Evolutionary conservation across 92 coral and sea anemone species (phyloP).

Genomic region (Paragorgia papillata): DNA sequence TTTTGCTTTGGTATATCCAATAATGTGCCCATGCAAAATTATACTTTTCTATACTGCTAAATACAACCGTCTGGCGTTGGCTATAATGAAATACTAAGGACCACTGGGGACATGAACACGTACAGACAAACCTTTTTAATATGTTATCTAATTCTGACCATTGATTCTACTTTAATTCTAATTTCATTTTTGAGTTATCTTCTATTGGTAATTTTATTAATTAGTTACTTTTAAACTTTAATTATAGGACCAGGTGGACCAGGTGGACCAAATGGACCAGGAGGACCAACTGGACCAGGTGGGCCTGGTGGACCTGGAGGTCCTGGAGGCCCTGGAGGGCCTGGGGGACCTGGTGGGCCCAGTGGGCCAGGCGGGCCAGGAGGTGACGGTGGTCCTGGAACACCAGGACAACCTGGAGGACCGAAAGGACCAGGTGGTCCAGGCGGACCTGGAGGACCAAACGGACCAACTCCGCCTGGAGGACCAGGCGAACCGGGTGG

Average conservation of each 20-base stretch:
- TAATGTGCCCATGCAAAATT: too few species aligned
- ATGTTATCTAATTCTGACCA: too few species aligned
- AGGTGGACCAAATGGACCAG: conserved; percentile 49
- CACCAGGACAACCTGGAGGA: conserved; percentile 21
- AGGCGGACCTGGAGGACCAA: conserved; percentile 37
- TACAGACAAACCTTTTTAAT: too few species aligned
- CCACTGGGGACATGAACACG: too few species aligned
- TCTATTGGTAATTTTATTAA: too few species aligned
- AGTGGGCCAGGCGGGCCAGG: conserved; percentile 76
- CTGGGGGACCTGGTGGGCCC: conserved; percentile 67
- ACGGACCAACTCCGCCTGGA: conserved; percentile 53
- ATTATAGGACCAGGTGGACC: conserved; percentile 43
- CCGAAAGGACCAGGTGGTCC: background rate
- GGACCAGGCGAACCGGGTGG: conserved; percentile 87
- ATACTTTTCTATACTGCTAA: too few species aligned
- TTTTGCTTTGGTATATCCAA: too few species aligned
- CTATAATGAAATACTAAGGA: too few species aligned
- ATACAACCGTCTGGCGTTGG: too few species aligned
- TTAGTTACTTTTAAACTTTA: too few species aligned
- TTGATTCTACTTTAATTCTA: too few species aligned
- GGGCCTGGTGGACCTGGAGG: conserved; percentile 64
- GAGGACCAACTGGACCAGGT: conserved; percentile 42
- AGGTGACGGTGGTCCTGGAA: conserved; percentile 61
- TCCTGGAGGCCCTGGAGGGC: conserved; percentile 69
- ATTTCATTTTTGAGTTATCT: too few species aligned